A percentile compares a stretch with the other conserved stretches of the same genome.
Conservation (phyloP, 2,888 invertebrate species). For the Gasteruption jaculator region DNA sequence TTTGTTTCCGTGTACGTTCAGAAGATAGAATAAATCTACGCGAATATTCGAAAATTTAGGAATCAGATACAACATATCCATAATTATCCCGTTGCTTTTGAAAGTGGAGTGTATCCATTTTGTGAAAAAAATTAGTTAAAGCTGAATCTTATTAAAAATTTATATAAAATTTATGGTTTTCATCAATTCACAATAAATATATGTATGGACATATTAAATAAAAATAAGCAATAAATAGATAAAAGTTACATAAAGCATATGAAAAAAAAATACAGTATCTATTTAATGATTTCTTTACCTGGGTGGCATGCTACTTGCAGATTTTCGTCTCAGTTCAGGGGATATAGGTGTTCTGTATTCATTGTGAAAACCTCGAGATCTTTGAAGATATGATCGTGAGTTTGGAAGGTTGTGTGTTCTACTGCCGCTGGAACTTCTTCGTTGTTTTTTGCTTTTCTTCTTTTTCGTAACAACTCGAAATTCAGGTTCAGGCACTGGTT, state of each 20-base stretch:
- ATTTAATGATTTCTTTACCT: conserved; percentile 34
- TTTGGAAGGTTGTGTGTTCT: conserved; percentile 45
- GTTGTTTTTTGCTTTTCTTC: conserved; percentile 72
- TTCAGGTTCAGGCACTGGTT: conserved; percentile 59
- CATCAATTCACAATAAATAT: neutral
- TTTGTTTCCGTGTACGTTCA: too few relatives aligned
- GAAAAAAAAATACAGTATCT: neutral
- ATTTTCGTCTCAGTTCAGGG: conserved; percentile 58
- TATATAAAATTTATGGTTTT: neutral
- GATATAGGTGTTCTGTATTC: conserved; percentile 44
- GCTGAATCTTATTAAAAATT: too few relatives aligned
- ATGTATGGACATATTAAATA: neutral
- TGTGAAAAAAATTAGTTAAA: neutral
- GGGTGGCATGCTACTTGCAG: conserved; percentile 75
- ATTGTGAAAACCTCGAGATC: conserved; percentile 41
- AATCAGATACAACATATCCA: too few relatives aligned
- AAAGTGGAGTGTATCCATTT: neutral
- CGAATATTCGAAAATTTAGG: too few relatives aligned
- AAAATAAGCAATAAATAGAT: neutral
- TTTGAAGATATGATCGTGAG: conserved; percentile 44
- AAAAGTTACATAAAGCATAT: conserved; percentile 4
- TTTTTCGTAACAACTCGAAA: conserved; percentile 78
- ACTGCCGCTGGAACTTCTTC: conserved; percentile 48
- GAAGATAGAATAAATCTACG: too few relatives aligned
- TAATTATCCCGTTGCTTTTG: too few relatives aligned